Evolutionary conservation across 2,888 invertebrate genomes (phyloP).

Genomic region (Andrena trimmerana): DNA sequence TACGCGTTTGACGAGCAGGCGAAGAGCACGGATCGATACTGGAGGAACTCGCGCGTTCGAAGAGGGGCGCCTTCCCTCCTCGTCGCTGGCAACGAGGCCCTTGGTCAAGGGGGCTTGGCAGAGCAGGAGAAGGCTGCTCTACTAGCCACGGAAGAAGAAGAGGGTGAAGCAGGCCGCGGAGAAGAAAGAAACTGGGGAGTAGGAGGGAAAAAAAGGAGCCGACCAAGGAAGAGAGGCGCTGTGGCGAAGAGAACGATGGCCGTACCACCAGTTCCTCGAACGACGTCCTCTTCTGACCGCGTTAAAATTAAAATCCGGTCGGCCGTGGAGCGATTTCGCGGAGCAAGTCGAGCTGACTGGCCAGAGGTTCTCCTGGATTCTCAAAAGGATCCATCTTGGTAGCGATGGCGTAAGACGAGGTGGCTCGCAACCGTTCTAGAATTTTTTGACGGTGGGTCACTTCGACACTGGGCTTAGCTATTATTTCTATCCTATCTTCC

Average conservation of each 20-base stretch:
- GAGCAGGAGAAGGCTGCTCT: conserved; percentile 36
- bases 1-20: conserved; percentile 62
- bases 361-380: conserved; percentile 31
- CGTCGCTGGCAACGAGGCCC: conserved; percentile 10
- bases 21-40: conserved; percentile 63
- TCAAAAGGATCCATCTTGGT: conserved; percentile 45
- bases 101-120: conserved; percentile 14
- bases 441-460: conserved; percentile 48
- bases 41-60: conserved; percentile 56
- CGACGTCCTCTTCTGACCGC: conserved; percentile 53
- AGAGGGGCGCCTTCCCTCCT: conserved; percentile 53
- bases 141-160: conserved; percentile 26
- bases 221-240: conserved; percentile 13
- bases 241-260: conserved; percentile 24
- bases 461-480: conserved; percentile 21
- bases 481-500: conserved; percentile 29
- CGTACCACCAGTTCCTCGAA: conserved; percentile 58
- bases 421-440: conserved; percentile 31
- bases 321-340: conserved; percentile 54
- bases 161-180: conserved; percentile 21
- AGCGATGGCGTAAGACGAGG: conserved; percentile 14
- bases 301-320: conserved; percentile 72
- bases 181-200: conserved; percentile 9
- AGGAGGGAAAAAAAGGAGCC: conserved; percentile 7
- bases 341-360: conserved; percentile 32